Conservation (phyloP, 2,113 vertebrate genomes). For the Cacatua alba region DNA sequence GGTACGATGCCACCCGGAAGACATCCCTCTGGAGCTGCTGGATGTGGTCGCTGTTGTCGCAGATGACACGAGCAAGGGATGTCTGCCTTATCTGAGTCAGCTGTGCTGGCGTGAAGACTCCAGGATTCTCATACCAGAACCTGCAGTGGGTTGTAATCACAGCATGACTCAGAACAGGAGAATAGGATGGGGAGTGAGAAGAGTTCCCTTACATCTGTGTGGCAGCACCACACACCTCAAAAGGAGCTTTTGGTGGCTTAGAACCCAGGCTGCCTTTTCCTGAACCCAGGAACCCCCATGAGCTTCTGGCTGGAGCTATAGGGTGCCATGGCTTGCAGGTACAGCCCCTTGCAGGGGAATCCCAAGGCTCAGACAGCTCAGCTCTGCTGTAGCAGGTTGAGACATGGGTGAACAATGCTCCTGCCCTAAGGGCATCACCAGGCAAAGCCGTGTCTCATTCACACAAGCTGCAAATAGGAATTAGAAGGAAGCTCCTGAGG, state of each 20-base stretch:
- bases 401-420: not conserved
- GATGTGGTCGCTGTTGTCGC: conserved; percentile 77
- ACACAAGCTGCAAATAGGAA: not conserved
- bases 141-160: conserved; percentile 44
- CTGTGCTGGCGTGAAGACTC: conserved; percentile 62
- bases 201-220: not conserved
- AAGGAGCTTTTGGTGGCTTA: not conserved
- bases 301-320: not conserved
- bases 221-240: not conserved
- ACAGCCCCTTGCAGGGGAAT: not conserved
- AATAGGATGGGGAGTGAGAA: not conserved
- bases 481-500: not conserved
- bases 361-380: not conserved
- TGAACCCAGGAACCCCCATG: accelerated
- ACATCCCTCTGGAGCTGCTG: conserved; percentile 72
- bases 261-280: not conserved
- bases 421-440: not conserved
- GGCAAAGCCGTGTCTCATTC: accelerated
- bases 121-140: conserved; percentile 77
- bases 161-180: not conserved
- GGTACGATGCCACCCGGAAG: conserved; percentile 66
- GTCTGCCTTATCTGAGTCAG: conserved; percentile 73
- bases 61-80: conserved; percentile 73
- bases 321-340: not conserved
- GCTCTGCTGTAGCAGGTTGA: not conserved